Conservation (phyloP, 2,888 invertebrate species). For the Acanthoscelides obtectus region DNA sequence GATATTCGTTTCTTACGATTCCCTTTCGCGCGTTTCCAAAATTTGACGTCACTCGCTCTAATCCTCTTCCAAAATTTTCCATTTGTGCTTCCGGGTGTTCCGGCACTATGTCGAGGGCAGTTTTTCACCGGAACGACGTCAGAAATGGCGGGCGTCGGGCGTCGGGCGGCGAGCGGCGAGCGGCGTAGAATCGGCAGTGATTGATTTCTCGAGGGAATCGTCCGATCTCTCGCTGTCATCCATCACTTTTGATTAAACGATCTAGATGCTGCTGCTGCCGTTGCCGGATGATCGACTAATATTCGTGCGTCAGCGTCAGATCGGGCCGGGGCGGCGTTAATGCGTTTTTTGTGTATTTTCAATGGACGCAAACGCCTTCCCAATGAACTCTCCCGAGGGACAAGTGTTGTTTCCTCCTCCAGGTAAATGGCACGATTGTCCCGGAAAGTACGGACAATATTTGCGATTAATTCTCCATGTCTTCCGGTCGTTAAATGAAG, state of each 20-base stretch:
- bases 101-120: background rate
- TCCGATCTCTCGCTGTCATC: slow-evolving; percentile 37
- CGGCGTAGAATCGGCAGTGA: slow-evolving; percentile 31
- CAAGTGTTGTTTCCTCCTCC: background rate
- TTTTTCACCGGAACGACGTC: background rate
- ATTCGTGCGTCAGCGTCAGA: slow-evolving; percentile 32
- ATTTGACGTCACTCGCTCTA: too few species aligned
- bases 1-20: too few species aligned
- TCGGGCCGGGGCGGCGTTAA: slow-evolving; percentile 22
- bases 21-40: too few species aligned
- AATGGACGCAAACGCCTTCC: background rate
- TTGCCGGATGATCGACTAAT: slow-evolving; percentile 41
- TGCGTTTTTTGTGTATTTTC: slow-evolving; percentile 41
- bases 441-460: too few species aligned
- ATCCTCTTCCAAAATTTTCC: too few species aligned
- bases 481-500: too few species aligned
- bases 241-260: slow-evolving; percentile 45
- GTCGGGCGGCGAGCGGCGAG: too few species aligned
- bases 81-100: background rate
- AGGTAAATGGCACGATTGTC: background rate
- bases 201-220: slow-evolving; percentile 44
- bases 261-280: slow-evolving; percentile 25
- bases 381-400: background rate
- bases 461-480: too few species aligned
- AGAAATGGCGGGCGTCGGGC: background rate